Evolutionary conservation across 2,797 vertebrate species (phyloP), one percentile per base, ranked within the genome.

Genomic region (Perodicticus potto): DNA sequence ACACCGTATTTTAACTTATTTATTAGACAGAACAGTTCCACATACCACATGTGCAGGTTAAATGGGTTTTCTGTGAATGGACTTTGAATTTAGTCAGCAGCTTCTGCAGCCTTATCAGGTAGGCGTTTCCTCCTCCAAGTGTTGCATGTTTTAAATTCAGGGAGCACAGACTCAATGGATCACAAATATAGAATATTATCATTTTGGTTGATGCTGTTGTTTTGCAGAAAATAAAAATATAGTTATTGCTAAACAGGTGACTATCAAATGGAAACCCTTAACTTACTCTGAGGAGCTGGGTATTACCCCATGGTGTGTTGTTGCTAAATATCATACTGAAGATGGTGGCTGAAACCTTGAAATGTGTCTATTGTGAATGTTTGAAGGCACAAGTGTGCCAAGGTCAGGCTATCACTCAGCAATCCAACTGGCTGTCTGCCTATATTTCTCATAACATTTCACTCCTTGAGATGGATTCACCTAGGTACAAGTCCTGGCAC

Each of bases 381-480:
- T 53, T 59, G 29, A 81, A 97, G 57, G 22, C 40, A 70, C 43
- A 27, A 53, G 17, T 72, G 84, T 45, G 29, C 32, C 17, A 88
- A 93, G 72, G 59, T 86, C 22, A 92, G 34, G n/a, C n/a, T 23
- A 37, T 85, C 67, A 53, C 57, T 86, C 80, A 61, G 40, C 65
- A 70, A 53, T 87, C 76, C 37, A 63, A 10, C 49, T 89, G 34
- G 23, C 53, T 78, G 5, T 17, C 43, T 7, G 17, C 43, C 23
- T 14, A 9, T 45, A 65, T 96, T 96, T 94, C 32, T 96, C 61
- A 59, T 22, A 91, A 25, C 12, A 77, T 84, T 40, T 34, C 19
- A 25, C 80, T 96, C 45, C 40, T 53, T 95, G 85, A 88, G 63
- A 87, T 94, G 25, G 63, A 85, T 91, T 86, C 37, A 40, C 29